Evolutionary conservation across 2,797 vertebrate species (phyloP), one percentile per base, ranked within the genome.

Genomic region (Stomatorhinus walkeri): DNA sequence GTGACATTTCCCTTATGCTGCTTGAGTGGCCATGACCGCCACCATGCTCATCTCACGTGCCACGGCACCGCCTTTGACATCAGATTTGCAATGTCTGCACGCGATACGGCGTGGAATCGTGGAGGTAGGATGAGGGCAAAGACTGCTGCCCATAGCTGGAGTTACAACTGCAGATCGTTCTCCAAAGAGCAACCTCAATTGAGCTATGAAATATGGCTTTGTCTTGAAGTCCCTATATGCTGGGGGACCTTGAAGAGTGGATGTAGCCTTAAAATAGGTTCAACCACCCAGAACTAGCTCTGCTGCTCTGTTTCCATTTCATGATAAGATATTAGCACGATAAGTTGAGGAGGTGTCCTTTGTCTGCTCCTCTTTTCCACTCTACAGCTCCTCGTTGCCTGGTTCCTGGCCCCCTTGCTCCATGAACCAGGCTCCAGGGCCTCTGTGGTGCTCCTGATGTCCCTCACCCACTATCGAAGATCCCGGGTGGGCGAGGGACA

Each of bases 361-460:
- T 91, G 59, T 88, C 52, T 90, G 1, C 49, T 32, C 46, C 46
- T 14, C 36, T 24, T n/a, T 51, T 46, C 54, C 36, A 8, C n/a
- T 28, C 87, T 95, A 90, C 95, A 98, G 97, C 95, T 96, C 97
- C 93, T 96, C 97, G 93, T 96, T 97, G 94, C 95, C 95, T 93
- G 97, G 96, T 93, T 96, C 97, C 92, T 95, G 96, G 94, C 93
- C 96, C 92, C 94, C 96, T 94, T 94, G 96, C 97, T 97, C 97
- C 94, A 97, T 96, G 96, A 97, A 97, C 97, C 96, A 95, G 93
- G 96, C 97, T 96, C 98, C 98, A 19, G 98, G 98, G 98, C 98
- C 98, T 99, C 98, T 97, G 98, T 99, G 98, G 98, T 99, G 98
- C 96, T 99, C 98, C 98, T 99, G 98, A 99, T 99, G 98, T 96